Evolutionary conservation across 1,140 invertebrate genomes (phyloP).

Genomic region (Drosophila repletoides): DNA sequence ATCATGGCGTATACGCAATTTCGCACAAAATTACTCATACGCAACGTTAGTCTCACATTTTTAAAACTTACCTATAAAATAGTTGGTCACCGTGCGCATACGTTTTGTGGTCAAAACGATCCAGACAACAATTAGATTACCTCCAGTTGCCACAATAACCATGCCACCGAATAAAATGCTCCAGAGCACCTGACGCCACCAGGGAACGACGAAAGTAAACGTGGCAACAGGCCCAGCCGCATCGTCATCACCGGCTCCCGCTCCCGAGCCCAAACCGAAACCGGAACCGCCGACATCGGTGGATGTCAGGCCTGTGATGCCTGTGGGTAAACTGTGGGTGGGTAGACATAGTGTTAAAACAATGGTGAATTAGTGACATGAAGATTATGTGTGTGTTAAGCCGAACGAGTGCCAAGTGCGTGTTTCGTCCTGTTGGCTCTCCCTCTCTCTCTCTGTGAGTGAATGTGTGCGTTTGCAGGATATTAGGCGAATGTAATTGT

Average conservation of each 20-base stretch:
- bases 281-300: neutral
- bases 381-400: constrained; percentile 69
- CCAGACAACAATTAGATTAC: constrained; percentile 97
- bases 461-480: constrained; percentile 32
- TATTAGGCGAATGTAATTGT: constrained; percentile 77
- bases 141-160: constrained; percentile 95
- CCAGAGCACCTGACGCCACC: constrained; percentile 94
- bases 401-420: constrained; percentile 25
- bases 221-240: constrained; percentile 33
- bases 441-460: neutral
- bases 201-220: constrained; percentile 88
- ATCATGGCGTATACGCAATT: constrained; percentile 37
- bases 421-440: constrained; percentile 1
- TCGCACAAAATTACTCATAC: constrained; percentile 29
- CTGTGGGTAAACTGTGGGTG: constrained; percentile 25
- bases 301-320: constrained; percentile 39
- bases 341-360: constrained; percentile 13
- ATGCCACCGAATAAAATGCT: constrained; percentile 92
- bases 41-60: neutral
- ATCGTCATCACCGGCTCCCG: constrained; percentile 37
- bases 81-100: constrained; percentile 98
- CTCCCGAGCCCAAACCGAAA: constrained; percentile 3
- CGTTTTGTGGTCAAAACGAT: constrained; percentile 95
- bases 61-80: constrained; percentile 89
- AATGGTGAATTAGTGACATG: constrained; percentile 70